Evolutionary conservation across 2,797 vertebrate genomes (phyloP), one percentile per base, ranked within the genome.

Genomic region (Pristis pectinata): DNA sequence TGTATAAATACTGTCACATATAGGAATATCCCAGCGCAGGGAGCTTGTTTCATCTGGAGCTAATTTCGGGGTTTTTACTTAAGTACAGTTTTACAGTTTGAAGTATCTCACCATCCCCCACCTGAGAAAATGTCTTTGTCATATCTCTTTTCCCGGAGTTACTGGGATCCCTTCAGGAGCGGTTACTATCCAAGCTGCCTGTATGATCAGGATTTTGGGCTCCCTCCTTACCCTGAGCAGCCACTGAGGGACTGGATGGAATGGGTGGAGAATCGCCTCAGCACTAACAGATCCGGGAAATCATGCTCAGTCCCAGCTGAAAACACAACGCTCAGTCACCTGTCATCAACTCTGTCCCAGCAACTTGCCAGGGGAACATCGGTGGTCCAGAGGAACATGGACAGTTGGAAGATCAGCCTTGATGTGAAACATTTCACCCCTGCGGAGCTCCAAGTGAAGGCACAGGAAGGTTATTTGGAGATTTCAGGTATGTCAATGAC

Each of bases 401-500:
- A 95, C 95, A 96, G 89, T 95, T 98, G 97, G 97, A 96, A 96
- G 95, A 96, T 98, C 95, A 96, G 85, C 94, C 95, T 98, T 96
- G 97, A 98, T 7, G 95, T 98, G 95, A 95, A 96, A 94, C 97
- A 98, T 94, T 98, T 98, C 94, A 95, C 95, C 30, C 96, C 97
- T 17, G 94, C 97, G 0, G 97, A 98, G 95, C 96, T 98, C 80
- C 96, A 95, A 0, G 95, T 98, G 94, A 96, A 95, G 94, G 95
- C 96, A 67, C 96, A 95, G 76, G 96, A 95, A 0, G 96, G 97
- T 95, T 97, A 97, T 95, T 96, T 98, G 95, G 96, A 97, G 95
- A 95, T 98, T 24, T 94, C 94, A 97, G 97, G 97, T 98, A 97
- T 10, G 85, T 61, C 11, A 89, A n/a, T 89, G 85, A 89, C 34